A percentile compares a stretch with the other conserved stretches of the same genome.
These are phyloP conservation scores for Elmis aenea DNA, from an alignment of 2,888 invertebrate species.

Conservation along the genomic window DNA sequence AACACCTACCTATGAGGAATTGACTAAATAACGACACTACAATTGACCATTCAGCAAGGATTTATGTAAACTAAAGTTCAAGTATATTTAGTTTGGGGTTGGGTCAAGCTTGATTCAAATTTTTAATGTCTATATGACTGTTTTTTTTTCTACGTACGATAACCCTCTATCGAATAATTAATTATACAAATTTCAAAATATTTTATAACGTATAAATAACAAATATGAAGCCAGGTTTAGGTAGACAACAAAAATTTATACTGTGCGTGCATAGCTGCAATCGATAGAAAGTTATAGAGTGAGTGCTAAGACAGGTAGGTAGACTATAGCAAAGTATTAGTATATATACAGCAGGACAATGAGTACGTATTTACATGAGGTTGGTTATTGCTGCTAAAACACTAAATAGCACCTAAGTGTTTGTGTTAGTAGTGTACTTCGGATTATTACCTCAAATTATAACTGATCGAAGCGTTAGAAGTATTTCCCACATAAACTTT, in stretches of 20 bases:
- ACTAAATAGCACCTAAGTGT: conserved; percentile 16
- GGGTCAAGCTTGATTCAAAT: no score
- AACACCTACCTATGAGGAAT: background rate
- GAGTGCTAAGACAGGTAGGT: conserved; percentile 18
- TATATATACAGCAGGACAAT: conserved; percentile 20
- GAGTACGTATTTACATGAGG: conserved; percentile 15
- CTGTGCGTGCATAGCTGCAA: conserved; percentile 18
- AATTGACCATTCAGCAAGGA: background rate
- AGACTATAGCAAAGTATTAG: conserved; percentile 18
- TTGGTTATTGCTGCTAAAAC: conserved; percentile 13
- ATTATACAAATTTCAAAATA: no score
- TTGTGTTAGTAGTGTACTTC: conserved; percentile 15
- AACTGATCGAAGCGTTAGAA: conserved; percentile 11
- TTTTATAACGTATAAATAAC: no score
- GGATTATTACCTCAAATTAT: conserved; percentile 8
- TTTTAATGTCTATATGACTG: no score
- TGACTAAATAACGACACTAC: background rate
- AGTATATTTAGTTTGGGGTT: no score
- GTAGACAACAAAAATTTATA: no score
- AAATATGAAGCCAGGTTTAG: no score
- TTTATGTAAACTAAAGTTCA: no score
- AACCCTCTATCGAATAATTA: no score
- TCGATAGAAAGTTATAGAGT: conserved; percentile 19
- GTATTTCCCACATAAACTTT: conserved; percentile 9
- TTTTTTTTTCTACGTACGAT: no score